A percentile compares a stretch with the other conserved stretches of the same genome.
Evolutionary conservation across 2,797 vertebrate species (phyloP).

Genomic region (Cossypha caffra): DNA sequence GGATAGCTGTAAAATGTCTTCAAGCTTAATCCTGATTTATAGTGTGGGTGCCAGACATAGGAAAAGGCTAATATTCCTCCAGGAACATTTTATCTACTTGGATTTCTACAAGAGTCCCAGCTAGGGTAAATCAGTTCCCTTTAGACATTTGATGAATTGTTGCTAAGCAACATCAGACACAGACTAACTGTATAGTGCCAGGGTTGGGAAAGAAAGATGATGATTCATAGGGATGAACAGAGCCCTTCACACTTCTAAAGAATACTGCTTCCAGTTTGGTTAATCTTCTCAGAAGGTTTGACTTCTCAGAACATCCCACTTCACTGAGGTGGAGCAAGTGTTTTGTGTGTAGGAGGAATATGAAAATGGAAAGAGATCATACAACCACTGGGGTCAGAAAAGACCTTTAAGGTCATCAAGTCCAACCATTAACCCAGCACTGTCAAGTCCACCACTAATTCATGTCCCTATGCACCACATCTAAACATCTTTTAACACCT

Average conservation of each 20-base stretch:
- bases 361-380: background rate
- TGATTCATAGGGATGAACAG: constrained; percentile 20
- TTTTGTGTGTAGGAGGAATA: background rate
- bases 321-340: background rate
- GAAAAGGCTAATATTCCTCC: constrained; percentile 16
- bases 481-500: background rate
- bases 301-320: constrained; percentile 10
- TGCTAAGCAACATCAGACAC: constrained; percentile 15
- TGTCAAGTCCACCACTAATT: background rate
- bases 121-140: background rate
- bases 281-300: constrained; percentile 10
- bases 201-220: background rate
- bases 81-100: background rate
- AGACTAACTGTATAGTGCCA: background rate
- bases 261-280: background rate
- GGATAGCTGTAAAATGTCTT: constrained; percentile 3
- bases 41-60: background rate
- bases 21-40: background rate
- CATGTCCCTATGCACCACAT: background rate
- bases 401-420: background rate
- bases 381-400: background rate
- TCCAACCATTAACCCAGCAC: background rate
- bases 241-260: constrained; percentile 17
- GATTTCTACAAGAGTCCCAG: background rate
- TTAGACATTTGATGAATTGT: constrained; percentile 7